These are phyloP conservation scores for Gonatopus flavifemur DNA, from an alignment of 1,140 invertebrate genomes.

Conservation along the genomic window DNA sequence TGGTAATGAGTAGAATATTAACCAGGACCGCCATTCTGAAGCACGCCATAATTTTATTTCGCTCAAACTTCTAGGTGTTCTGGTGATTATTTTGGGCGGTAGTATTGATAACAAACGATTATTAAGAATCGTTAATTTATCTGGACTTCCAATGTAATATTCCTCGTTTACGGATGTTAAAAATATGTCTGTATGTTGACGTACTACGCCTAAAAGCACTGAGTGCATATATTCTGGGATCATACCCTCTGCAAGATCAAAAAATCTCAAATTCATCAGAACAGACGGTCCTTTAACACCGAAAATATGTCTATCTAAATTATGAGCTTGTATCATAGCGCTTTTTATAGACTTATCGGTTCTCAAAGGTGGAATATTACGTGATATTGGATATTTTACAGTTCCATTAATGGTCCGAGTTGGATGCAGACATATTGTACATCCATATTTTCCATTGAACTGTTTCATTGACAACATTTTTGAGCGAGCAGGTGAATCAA, in stretches of 20 bases:
- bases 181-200: not conserved
- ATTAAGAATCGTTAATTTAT: conserved; percentile 1
- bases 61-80: conserved; percentile 7
- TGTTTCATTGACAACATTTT: too few species aligned
- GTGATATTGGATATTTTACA: too few species aligned
- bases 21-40: conserved; percentile 19
- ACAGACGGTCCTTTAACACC: not conserved
- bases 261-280: not conserved
- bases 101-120: conserved; percentile 4
- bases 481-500: too few species aligned
- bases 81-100: conserved; percentile 14
- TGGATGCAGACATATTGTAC: too few species aligned
- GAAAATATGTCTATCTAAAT: too few species aligned
- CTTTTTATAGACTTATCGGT: too few species aligned
- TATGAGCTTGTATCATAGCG: too few species aligned
- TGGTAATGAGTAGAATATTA: conserved; percentile 16
- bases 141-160: conserved; percentile 16
- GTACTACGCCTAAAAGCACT: not conserved
- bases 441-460: too few species aligned
- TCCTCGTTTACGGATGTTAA: not conserved
- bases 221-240: not conserved
- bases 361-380: too few species aligned
- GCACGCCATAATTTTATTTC: conserved; percentile 21
- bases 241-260: not conserved
- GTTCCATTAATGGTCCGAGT: too few species aligned